phyloP scores from a whole-genome alignment of 2,797 vertebrate genomes.

The Premnoplex brunnescens region DNA sequence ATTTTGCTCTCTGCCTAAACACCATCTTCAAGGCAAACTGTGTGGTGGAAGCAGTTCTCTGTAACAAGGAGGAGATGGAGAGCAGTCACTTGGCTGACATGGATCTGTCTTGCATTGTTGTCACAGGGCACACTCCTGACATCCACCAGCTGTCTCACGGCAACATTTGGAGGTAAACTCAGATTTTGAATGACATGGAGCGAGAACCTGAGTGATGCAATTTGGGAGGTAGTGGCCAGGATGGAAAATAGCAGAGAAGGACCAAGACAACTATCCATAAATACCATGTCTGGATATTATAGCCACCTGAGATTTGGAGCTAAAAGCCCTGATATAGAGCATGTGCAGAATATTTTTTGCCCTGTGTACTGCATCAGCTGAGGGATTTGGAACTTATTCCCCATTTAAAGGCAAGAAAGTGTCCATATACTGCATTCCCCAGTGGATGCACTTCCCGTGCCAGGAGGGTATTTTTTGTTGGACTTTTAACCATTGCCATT shows the following conservation, averaged over 20 bases:
- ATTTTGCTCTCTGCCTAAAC: neutral
- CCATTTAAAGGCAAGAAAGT: neutral
- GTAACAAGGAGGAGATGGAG: neutral
- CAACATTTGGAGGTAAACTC: neutral
- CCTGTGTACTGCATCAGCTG: neutral
- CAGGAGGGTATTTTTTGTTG: neutral
- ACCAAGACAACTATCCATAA: neutral
- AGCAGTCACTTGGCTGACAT: neutral
- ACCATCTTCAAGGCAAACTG: neutral
- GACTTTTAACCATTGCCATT: neutral
- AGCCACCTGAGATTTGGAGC: neutral
- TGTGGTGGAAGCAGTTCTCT: neutral
- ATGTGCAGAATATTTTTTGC: neutral
- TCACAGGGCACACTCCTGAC: neutral
- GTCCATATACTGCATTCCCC: neutral
- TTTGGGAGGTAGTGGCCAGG: neutral
- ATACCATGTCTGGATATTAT: neutral
- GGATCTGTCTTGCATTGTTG: neutral
- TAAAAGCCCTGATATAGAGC: neutral
- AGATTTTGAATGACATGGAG: neutral
- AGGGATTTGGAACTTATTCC: neutral
- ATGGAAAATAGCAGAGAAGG: neutral
- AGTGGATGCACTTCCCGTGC: accelerated
- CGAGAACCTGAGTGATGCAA: neutral
- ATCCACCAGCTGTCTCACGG: neutral